These are phyloP conservation scores for Adelognathus sp. DNA, from an alignment of 2,888 invertebrate genomes.

Conservation along the genomic window DNA sequence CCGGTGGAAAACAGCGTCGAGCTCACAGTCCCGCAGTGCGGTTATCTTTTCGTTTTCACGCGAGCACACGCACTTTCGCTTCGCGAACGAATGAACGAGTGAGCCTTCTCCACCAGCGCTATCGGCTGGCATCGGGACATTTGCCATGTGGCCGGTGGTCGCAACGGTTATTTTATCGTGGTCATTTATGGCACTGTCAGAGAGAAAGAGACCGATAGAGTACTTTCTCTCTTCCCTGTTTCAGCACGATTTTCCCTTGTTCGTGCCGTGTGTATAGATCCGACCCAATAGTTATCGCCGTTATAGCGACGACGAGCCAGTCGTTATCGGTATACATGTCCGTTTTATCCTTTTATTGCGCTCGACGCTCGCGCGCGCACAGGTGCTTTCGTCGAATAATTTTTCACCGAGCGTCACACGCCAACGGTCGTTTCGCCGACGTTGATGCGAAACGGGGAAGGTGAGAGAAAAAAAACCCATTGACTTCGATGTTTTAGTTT, in stretches of 20 bases:
- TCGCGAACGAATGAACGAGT: constrained; percentile 36
- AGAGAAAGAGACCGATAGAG: background rate
- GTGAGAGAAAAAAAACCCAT: background rate
- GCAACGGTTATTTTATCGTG: constrained; percentile 59
- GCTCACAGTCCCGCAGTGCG: constrained; percentile 18
- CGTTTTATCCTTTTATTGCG: constrained; percentile 37
- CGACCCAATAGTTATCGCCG: constrained; percentile 52
- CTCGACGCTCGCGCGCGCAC: background rate
- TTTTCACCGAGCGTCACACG: background rate
- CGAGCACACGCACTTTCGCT: constrained; percentile 60
- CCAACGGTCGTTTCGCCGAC: constrained; percentile 16
- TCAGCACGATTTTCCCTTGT: constrained; percentile 31
- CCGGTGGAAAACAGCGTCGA: constrained; percentile 27
- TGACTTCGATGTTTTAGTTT: background rate
- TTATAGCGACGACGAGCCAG: constrained; percentile 27
- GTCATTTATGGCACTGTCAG: constrained; percentile 46
- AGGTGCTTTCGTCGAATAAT: constrained; percentile 31
- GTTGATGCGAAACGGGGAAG: constrained; percentile 57
- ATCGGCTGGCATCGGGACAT: constrained; percentile 58
- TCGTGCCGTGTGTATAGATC: constrained; percentile 29
- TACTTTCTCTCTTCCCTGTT: constrained; percentile 16
- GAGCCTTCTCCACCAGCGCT: constrained; percentile 18
- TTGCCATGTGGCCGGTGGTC: constrained; percentile 54
- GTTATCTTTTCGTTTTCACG: constrained; percentile 62
- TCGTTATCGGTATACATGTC: constrained; percentile 36